Percentiles rank a stretch among this genome's conserved stretches.
phyloP scores from a whole-genome alignment of 2,113 vertebrate species.

The Paradoxurus hermaphroditus region DNA sequence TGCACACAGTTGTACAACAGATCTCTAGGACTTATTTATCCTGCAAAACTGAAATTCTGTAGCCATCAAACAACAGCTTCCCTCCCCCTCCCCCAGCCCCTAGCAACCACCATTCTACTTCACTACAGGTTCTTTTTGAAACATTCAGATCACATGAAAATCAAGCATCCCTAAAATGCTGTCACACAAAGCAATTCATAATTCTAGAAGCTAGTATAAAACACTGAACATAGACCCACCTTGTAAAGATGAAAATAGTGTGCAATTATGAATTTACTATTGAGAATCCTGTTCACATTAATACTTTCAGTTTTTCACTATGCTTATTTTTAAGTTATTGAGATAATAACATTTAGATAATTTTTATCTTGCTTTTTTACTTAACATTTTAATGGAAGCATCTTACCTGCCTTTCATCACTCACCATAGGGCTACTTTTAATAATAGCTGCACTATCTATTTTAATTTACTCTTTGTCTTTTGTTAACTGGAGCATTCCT shows the following conservation, averaged over 20 bases:
- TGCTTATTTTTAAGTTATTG: not conserved
- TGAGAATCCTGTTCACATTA: not conserved
- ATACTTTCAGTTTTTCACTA: not conserved
- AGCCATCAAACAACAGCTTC: not conserved
- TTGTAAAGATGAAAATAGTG: slow-evolving; percentile 27
- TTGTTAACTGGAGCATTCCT: not conserved
- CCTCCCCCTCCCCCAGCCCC: not conserved
- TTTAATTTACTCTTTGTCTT: not conserved
- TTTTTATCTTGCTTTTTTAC: not conserved
- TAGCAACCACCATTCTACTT: not conserved
- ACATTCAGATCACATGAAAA: not conserved
- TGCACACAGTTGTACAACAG: not conserved
- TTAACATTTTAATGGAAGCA: not conserved
- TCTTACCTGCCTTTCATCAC: not conserved
- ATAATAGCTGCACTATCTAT: not conserved
- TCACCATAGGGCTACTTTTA: not conserved
- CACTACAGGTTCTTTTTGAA: not conserved
- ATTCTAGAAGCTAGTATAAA: not conserved
- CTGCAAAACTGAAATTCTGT: not conserved
- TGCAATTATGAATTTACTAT: not conserved
- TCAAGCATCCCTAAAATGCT: not conserved
- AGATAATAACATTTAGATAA: not conserved
- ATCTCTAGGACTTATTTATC: not conserved
- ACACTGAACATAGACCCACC: not conserved
- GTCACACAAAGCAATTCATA: not conserved